Evolutionary conservation across 2,888 invertebrate genomes (phyloP).

Genomic region (Napeogenes sylphis): DNA sequence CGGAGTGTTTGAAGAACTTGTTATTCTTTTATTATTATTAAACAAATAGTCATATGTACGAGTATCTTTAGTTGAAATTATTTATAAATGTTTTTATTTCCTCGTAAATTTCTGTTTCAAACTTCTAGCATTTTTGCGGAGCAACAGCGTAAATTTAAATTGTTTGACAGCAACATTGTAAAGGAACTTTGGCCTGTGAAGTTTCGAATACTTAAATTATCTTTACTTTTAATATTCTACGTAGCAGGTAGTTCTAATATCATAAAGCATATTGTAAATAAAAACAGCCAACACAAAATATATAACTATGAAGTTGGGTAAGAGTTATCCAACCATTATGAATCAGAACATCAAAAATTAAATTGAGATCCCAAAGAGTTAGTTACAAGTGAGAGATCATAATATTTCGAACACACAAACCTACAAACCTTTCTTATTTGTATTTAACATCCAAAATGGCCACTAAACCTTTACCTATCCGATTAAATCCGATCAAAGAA

Average conservation of each 20-base stretch:
- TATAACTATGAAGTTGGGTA: too few relatives aligned
- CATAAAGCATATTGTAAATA: neutral
- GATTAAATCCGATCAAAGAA: slow-evolving; percentile 7
- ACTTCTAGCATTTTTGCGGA: neutral
- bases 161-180: neutral
- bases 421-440: neutral
- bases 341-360: too few relatives aligned
- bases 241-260: neutral
- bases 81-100: neutral
- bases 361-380: too few relatives aligned
- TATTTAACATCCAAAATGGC: neutral
- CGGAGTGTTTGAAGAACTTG: too few relatives aligned
- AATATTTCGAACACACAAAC: neutral
- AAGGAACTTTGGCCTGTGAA: neutral
- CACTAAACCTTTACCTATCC: slow-evolving; percentile 4
- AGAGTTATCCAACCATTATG: too few relatives aligned
- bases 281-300: too few relatives aligned
- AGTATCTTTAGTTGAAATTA: too few relatives aligned
- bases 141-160: slow-evolving; percentile 1
- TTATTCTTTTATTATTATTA: too few relatives aligned
- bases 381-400: neutral
- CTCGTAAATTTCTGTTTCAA: neutral
- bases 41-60: too few relatives aligned
- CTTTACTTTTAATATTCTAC: neutral
- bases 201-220: neutral